Conservation (phyloP, 2,113 vertebrate genomes). For the Prietella phreatophila region DNA sequence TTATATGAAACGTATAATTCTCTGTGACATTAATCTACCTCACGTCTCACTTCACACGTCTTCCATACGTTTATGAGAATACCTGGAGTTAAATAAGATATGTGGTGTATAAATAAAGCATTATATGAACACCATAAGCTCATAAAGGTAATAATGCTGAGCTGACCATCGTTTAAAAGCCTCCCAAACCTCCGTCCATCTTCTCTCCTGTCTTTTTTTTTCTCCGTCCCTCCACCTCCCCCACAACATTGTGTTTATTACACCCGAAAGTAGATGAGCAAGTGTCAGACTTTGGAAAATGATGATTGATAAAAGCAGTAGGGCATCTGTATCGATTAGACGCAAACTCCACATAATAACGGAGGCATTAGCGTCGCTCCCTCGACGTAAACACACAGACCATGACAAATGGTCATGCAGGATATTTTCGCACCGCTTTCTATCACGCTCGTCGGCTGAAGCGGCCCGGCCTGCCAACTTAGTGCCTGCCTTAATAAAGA, state of each 20-base stretch:
- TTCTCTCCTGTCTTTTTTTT: background rate
- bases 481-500: conserved; percentile 53
- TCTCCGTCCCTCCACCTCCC: background rate
- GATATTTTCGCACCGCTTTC: conserved; percentile 27
- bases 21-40: background rate
- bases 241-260: conserved; percentile 30
- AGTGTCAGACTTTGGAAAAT: conserved; percentile 40
- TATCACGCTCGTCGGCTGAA: conserved; percentile 33
- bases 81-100: background rate
- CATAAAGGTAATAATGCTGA: background rate
- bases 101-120: background rate
- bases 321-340: conserved; percentile 55
- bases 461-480: conserved; percentile 35
- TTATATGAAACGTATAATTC: background rate
- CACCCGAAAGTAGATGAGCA: conserved; percentile 42
- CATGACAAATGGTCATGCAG: conserved; percentile 58
- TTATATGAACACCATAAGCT: background rate
- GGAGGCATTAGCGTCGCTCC: conserved; percentile 45
- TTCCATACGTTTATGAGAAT: background rate
- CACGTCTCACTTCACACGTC: background rate
- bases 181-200: background rate
- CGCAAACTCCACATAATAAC: conserved; percentile 50
- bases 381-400: conserved; percentile 25
- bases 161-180: conserved; percentile 10
- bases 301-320: conserved; percentile 45